A percentile compares a stretch with the other conserved stretches of the same genome.
Evolutionary conservation across 2,797 vertebrate species (phyloP).

Genomic region (Alca torda): DNA sequence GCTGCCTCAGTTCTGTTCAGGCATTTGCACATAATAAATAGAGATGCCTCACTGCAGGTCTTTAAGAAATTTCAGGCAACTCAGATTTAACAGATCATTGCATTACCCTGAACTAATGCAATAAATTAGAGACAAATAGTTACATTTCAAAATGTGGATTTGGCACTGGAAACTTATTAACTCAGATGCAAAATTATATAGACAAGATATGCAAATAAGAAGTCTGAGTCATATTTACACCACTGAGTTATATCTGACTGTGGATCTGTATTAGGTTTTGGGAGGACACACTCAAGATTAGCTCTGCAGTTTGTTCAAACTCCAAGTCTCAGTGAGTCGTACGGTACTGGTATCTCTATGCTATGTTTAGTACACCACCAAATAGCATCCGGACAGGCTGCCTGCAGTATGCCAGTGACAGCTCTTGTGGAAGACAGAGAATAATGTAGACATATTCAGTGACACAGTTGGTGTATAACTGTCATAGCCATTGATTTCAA

Average conservation of each 20-base stretch:
- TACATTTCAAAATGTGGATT: background rate
- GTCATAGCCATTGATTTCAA: constrained; percentile 24
- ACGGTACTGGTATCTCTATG: background rate
- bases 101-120: background rate
- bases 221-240: background rate
- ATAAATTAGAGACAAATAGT: background rate
- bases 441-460: constrained; percentile 20
- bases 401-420: background rate
- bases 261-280: background rate
- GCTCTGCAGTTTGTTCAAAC: background rate
- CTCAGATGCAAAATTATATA: background rate
- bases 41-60: background rate
- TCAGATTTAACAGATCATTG: background rate
- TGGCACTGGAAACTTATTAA: background rate
- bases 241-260: background rate
- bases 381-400: background rate
- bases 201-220: background rate
- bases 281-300: background rate
- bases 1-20: background rate
- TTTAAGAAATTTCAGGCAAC: background rate
- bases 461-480: constrained; percentile 9
- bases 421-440: background rate
- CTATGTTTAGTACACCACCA: background rate
- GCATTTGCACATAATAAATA: background rate
- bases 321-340: background rate